Evolutionary conservation across 2,113 vertebrate genomes (phyloP).

Genomic region (Poicephalus meyeri): DNA sequence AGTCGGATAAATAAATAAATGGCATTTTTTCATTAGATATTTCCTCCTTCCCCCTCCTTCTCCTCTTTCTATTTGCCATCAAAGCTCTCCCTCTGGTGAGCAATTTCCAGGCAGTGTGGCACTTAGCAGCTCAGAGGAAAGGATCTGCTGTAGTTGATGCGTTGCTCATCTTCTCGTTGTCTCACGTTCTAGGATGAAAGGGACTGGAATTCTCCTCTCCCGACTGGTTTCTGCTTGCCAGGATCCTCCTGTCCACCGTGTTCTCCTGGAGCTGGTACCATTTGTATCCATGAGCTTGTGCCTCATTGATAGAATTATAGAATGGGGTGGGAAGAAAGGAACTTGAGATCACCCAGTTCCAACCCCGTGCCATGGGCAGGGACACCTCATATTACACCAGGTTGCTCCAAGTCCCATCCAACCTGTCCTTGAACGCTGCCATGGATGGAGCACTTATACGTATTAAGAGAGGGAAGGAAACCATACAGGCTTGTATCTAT

Average conservation of each 20-base stretch:
- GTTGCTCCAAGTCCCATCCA: background rate
- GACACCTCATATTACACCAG: background rate
- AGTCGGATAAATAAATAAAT: slow-evolving; percentile 34
- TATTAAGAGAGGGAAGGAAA: background rate
- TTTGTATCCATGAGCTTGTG: fast-evolving
- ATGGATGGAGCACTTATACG: background rate
- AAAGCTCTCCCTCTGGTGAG: slow-evolving; percentile 48
- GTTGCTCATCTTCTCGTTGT: background rate
- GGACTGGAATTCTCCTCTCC: background rate
- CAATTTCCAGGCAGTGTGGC: background rate
- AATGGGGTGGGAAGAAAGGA: background rate
- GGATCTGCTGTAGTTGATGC: background rate
- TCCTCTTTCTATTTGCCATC: background rate
- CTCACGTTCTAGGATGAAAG: background rate
- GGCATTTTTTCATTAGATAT: background rate
- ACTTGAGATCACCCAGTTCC: background rate
- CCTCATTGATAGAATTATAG: background rate
- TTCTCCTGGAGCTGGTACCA: background rate
- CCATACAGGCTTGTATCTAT: background rate
- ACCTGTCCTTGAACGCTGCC: background rate
- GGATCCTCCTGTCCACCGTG: fast-evolving
- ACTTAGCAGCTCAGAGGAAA: background rate
- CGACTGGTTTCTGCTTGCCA: fast-evolving
- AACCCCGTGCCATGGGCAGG: background rate
- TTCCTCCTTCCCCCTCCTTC: background rate